Evolutionary conservation across 2,888 invertebrate species (phyloP).

Genomic region (Nemoura dubitans): DNA sequence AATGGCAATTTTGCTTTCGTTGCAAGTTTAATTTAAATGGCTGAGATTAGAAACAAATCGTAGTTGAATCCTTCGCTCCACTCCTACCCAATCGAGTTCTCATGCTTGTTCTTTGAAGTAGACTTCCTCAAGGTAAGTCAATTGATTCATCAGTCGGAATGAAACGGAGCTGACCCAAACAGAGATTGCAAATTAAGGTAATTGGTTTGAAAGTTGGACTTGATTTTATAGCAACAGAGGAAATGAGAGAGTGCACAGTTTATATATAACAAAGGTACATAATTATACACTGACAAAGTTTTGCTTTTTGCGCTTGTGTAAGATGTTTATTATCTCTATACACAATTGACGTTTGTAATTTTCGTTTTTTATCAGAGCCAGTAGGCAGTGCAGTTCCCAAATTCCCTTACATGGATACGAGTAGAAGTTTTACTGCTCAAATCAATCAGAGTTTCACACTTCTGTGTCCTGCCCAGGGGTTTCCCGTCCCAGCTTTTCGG

Average conservation of each 20-base stretch:
- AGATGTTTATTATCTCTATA: neutral
- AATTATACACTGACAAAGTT: neutral
- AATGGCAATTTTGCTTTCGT: conserved; percentile 27
- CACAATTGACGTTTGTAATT: neutral
- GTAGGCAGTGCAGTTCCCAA: conserved; percentile 72
- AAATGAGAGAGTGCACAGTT: neutral
- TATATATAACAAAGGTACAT: neutral
- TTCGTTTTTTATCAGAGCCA: conserved; percentile 31
- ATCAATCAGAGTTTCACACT: conserved; percentile 64
- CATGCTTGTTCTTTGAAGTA: neutral
- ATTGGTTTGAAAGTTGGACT: neutral
- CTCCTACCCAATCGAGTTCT: neutral
- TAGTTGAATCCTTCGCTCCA: conserved; percentile 32
- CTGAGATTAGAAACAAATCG: conserved; percentile 37
- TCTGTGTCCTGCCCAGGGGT: conserved; percentile 73
- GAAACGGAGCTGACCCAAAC: neutral
- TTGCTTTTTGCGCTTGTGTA: neutral
- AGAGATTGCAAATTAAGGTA: neutral
- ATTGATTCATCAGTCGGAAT: neutral
- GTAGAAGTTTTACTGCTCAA: conserved; percentile 68
- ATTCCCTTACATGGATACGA: conserved; percentile 72
- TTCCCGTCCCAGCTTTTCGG: conserved; percentile 75
- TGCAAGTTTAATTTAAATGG: conserved; percentile 15
- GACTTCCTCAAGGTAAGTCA: neutral
- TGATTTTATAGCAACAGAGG: neutral